A percentile compares a stretch with the other conserved stretches of the same genome.
Conservation (phyloP, 2,888 invertebrate species). For the Drosophila planitibia region DNA sequence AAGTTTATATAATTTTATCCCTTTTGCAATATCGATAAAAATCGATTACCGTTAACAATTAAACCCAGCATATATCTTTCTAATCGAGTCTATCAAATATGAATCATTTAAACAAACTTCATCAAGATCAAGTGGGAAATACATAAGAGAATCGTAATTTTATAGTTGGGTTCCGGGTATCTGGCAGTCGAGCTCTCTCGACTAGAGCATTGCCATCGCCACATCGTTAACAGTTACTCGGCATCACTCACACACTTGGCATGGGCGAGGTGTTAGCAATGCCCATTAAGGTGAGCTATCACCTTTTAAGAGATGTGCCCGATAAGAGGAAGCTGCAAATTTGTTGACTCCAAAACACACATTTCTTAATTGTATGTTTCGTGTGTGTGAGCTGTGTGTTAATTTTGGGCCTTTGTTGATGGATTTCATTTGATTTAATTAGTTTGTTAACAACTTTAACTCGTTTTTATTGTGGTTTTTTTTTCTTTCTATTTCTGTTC, state of each 20-base stretch:
- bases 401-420: slow-evolving; percentile 34
- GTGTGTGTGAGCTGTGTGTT: slow-evolving; percentile 57
- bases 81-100: not conserved
- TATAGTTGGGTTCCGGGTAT: not conserved
- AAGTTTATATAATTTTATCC: not conserved
- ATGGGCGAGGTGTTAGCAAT: slow-evolving; percentile 41
- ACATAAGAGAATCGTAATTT: not conserved
- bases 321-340: slow-evolving; percentile 26
- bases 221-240: slow-evolving; percentile 26
- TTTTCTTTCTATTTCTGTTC: slow-evolving; percentile 2
- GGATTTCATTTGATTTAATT: slow-evolving; percentile 41
- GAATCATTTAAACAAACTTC: not conserved
- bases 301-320: slow-evolving; percentile 27
- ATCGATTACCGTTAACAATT: not conserved
- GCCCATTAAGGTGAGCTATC: slow-evolving; percentile 35
- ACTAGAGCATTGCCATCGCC: not conserved
- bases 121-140: not conserved
- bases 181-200: not conserved
- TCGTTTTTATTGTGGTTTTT: slow-evolving; percentile 10
- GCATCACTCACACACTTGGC: slow-evolving; percentile 42
- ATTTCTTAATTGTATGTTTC: slow-evolving; percentile 47
- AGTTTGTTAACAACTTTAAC: slow-evolving; percentile 19
- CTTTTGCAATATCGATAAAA: not conserved
- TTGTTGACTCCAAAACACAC: slow-evolving; percentile 20
- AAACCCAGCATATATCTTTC: not conserved